These are phyloP conservation scores for Drosophila monieri DNA, from an alignment of 2,888 invertebrate genomes.

Conservation along the genomic window DNA sequence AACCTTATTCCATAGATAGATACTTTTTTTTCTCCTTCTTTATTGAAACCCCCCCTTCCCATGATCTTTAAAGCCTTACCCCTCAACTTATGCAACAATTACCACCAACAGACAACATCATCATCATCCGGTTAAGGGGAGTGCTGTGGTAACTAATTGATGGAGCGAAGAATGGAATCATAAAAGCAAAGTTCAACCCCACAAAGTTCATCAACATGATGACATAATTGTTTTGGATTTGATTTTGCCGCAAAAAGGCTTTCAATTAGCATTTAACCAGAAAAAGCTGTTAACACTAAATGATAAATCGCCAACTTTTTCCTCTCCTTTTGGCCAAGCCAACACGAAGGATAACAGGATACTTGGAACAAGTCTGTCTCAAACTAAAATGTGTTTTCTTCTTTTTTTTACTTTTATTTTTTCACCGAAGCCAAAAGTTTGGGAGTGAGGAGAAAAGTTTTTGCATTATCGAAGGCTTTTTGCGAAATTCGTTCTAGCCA, in stretches of 20 bases:
- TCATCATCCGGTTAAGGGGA: constrained; percentile 27
- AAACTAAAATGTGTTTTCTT: too few relatives aligned
- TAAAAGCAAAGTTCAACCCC: constrained; percentile 39
- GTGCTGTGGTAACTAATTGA: constrained; percentile 31
- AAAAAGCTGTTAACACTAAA: constrained; percentile 34
- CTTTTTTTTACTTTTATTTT: neutral
- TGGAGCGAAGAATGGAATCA: constrained; percentile 31
- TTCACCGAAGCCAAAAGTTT: constrained; percentile 11
- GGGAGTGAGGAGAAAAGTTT: constrained; percentile 9
- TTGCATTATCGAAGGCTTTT: constrained; percentile 17
- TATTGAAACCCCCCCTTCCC: neutral
- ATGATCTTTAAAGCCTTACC: constrained; percentile 6
- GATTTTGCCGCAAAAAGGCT: constrained; percentile 27
- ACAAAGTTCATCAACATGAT: constrained; percentile 5
- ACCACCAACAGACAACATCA: constrained; percentile 13
- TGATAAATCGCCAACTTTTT: constrained; percentile 31
- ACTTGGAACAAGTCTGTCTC: too few relatives aligned
- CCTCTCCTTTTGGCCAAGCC: neutral
- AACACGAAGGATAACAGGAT: constrained; percentile 10
- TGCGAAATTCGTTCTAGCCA: constrained; percentile 32
- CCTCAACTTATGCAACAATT: constrained; percentile 65
- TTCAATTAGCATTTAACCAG: constrained; percentile 39
- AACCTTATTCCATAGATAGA: neutral
- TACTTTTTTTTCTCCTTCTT: neutral
- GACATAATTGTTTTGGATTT: constrained; percentile 34